Percentiles rank a stretch among this genome's conserved stretches.
Conservation (phyloP, 1,140 invertebrate species). For the Eubasilissa regina region DNA sequence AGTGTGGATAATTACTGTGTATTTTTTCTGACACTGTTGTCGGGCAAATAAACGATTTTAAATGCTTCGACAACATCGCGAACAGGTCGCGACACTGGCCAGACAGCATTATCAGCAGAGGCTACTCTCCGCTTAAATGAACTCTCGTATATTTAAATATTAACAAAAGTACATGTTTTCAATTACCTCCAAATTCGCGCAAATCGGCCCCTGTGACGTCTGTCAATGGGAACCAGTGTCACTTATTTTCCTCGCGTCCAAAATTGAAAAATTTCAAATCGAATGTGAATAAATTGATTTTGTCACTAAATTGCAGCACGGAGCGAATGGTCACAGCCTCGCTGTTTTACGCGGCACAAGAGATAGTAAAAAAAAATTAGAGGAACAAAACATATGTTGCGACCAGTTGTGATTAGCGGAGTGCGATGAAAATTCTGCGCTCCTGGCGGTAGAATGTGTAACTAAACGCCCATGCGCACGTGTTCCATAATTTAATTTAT, state of each 20-base stretch:
- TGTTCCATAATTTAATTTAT: background rate
- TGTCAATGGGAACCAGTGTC: background rate
- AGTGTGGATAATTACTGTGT: background rate
- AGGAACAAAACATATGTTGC: conserved; percentile 23
- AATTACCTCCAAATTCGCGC: conserved; percentile 12
- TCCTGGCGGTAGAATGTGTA: conserved; percentile 10
- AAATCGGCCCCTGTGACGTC: background rate
- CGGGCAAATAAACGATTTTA: conserved; percentile 9
- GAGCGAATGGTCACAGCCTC: background rate
- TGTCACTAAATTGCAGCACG: background rate
- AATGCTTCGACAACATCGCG: conserved; percentile 2
- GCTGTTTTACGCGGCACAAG: background rate
- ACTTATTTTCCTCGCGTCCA: background rate
- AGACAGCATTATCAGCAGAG: background rate
- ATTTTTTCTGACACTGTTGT: background rate
- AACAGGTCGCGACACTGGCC: background rate
- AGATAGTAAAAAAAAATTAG: conserved; percentile 1
- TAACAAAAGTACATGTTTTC: background rate
- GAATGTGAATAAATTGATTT: conserved; percentile 4
- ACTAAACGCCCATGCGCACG: conserved; percentile 7
- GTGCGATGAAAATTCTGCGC: background rate
- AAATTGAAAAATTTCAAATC: background rate
- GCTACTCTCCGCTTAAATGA: background rate
- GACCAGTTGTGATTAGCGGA: background rate
- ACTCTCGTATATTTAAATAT: background rate